These are phyloP conservation scores for Atherinomorus stipes DNA, from an alignment of 2,113 vertebrate genomes.

Conservation along the genomic window DNA sequence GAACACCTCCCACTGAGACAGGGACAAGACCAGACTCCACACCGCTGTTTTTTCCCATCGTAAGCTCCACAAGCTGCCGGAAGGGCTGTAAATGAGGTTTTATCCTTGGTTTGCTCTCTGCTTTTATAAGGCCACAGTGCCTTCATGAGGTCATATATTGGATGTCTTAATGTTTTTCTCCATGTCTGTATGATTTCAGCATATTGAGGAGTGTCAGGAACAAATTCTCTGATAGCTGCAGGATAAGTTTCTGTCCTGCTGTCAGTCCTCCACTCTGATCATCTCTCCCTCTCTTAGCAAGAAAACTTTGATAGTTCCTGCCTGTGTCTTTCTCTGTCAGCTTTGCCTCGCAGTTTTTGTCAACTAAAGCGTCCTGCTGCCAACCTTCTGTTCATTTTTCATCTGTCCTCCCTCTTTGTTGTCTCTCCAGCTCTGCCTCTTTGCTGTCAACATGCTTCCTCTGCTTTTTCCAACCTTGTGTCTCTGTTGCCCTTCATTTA, in stretches of 20 bases:
- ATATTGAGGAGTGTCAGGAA: neutral
- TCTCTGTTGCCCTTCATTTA: constrained; percentile 15
- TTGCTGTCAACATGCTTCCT: constrained; percentile 14
- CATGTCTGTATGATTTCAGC: neutral
- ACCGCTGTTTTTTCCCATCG: too few relatives aligned
- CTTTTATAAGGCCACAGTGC: neutral
- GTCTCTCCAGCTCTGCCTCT: constrained; percentile 32
- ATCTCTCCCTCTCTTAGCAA: constrained; percentile 14
- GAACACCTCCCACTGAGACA: too few relatives aligned
- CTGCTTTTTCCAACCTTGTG: constrained; percentile 4
- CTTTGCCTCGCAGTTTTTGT: constrained; percentile 39
- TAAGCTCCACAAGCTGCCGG: too few relatives aligned
- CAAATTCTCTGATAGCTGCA: neutral
- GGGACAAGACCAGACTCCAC: too few relatives aligned
- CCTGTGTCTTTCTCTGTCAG: constrained; percentile 24
- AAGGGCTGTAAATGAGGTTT: neutral
- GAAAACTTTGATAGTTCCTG: constrained; percentile 23
- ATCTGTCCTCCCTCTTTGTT: constrained; percentile 28
- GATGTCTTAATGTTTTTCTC: neutral
- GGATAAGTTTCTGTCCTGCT: constrained; percentile 1
- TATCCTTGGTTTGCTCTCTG: too few relatives aligned
- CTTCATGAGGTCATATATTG: neutral
- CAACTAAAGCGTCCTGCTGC: constrained; percentile 38
- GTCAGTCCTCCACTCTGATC: constrained; percentile 34
- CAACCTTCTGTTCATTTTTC: constrained; percentile 41